Evolutionary conservation across 2,113 vertebrate species (phyloP), one percentile per base, ranked within the genome.

Genomic region (Callionymus lyra): DNA sequence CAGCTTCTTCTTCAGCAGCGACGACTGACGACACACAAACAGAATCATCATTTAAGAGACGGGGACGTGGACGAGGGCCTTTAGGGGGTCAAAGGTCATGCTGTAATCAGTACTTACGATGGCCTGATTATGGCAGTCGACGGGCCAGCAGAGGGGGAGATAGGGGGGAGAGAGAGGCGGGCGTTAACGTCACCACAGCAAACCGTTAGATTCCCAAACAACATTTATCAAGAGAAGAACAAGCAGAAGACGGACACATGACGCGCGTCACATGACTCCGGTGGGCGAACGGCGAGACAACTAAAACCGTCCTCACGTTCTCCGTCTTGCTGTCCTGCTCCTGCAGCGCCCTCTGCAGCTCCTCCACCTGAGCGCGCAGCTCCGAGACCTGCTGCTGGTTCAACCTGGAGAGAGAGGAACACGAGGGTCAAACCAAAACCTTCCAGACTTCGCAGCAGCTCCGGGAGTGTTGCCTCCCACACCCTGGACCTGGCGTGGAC

Each of bases 1-100:
- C 12, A 93, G 79, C 64, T 94, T 94, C 55, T 86, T 89, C 80
- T 93, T 86, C 71, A 94, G 63, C 34, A 91, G 61, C 2, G 86
- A 82, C 0, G 91, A 88, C 90, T 94, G 34, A 36, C 9, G 39
- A 32, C 14, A 39, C 6, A 19, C 47, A 1, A 19, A 44, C 10
- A 16, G 11, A 13, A 16, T 6, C 5, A 4, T 1, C n/a, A 12
- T 1, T 0, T 3, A 27, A 8, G 21, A 27, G 21, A 8, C 4
- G 21, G 21, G 21, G 21, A 27, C n/a, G n/a, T n/a, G n/a, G n/a
- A n/a, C n/a, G n/a, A n/a, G n/a, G n/a, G n/a, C n/a, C 4, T 27
- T 8, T 27, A 4, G 8, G 21, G 21, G 21, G 57, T n/a, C n/a
- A 54, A 41, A 56, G 17, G 17, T 40, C 53, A 63, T 63, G 65